Evolutionary conservation across 2,888 invertebrate genomes (phyloP), one percentile per base, ranked within the genome.

Genomic region (Timema cristinae): DNA sequence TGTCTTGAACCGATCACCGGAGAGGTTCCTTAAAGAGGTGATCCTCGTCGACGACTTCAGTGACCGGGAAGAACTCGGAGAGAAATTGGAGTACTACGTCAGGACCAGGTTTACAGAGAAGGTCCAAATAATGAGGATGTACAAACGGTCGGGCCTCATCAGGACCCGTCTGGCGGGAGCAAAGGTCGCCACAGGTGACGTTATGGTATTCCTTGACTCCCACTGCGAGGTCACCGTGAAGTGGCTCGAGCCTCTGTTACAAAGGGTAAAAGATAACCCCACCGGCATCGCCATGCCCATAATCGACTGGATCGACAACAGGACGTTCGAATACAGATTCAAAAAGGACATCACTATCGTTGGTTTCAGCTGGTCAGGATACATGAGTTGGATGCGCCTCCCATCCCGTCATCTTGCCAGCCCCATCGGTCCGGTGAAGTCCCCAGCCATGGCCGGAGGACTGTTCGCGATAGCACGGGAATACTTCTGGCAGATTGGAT

Each of bases 371-470:
- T 32, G 32, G 32, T 32, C 32, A 4, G 32, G 32, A 32, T 4
- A 32, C 32, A 32, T 32, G 32, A 32, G 1, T 32, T 32, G 32
- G 32, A 32, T 32, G 4, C 4, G 4, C 32, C 32, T 32, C 32
- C 2, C 32, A 32, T 32, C 32, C 32, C 32, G 32, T 32, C 32
- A 32, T 32, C 32, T 32, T 4, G 2, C 32, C 32, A 32, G 32
- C 32, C 32, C 32, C 32, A 32, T 32, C 32, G 32, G 2, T 32
- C 32, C 32, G 32, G 32, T 4, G 32, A 84, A 87, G 78, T 93
- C 96, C 0, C 97, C 98, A 0, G 98, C 98, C 0, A 98, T 98
- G 98, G 97, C 98, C n/a, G 98, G 98, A 0, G 98, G 98, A 0
- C 82, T 98, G 73, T 96, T 98, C 84, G 98, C 97, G 0, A 96